Conservation (phyloP, 2,888 invertebrate species). For the Trachelus tabidus region DNA sequence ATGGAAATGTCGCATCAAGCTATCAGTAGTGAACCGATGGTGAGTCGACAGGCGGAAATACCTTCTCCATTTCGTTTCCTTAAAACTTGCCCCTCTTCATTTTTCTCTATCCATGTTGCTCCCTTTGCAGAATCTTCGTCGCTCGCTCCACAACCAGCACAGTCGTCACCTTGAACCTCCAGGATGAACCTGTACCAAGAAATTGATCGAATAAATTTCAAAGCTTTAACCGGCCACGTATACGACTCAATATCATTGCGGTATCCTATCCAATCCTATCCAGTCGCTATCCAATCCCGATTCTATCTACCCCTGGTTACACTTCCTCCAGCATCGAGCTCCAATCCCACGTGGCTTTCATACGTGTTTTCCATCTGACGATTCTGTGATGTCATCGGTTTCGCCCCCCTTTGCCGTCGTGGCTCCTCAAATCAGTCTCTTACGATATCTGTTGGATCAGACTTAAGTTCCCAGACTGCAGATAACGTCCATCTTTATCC, state of each 20-base stretch:
- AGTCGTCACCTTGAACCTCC: conserved; percentile 3
- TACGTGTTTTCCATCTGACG: neutral
- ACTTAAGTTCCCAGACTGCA: neutral
- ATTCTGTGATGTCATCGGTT: neutral
- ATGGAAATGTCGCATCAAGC: too few relatives aligned
- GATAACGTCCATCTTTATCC: neutral
- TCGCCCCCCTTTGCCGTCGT: conserved; percentile 6
- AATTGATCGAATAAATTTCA: conserved; percentile 51
- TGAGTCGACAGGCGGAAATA: too few relatives aligned
- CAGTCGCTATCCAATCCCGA: conserved; percentile 50
- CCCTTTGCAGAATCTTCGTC: too few relatives aligned
- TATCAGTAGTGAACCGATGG: too few relatives aligned
- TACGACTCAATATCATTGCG: conserved; percentile 30
- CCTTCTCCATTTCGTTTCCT: too few relatives aligned
- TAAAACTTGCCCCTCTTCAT: too few relatives aligned
- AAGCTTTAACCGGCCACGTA: conserved; percentile 33
- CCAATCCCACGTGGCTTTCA: neutral
- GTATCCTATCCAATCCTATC: conserved; percentile 49
- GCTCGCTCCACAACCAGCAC: too few relatives aligned
- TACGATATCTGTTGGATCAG: neutral
- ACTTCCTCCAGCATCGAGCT: conserved; percentile 17
- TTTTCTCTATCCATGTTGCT: too few relatives aligned
- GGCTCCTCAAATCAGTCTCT: conserved; percentile 13
- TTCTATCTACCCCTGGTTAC: conserved; percentile 36
- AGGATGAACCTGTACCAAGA: conserved; percentile 22